Percentiles rank a stretch among this genome's conserved stretches.
Evolutionary conservation across 2,113 vertebrate genomes (phyloP).

Genomic region (Lanius ludovicianus): DNA sequence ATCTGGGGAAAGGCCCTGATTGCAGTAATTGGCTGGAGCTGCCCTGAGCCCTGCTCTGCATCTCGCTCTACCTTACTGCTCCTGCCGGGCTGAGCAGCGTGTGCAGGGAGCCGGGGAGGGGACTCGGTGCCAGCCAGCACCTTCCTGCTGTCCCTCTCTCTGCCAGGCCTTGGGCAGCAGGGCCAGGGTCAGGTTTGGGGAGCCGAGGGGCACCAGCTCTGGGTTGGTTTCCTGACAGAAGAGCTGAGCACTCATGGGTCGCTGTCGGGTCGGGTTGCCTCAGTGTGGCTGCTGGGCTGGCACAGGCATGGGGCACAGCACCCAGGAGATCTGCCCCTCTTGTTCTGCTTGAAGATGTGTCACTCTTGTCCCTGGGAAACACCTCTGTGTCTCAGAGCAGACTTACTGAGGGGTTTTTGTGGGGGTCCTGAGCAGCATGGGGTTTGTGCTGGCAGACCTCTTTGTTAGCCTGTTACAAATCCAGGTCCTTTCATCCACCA

Average conservation of each 20-base stretch:
- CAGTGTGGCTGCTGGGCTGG: not conserved
- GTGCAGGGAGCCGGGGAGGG: not conserved
- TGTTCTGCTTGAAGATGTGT: accelerated
- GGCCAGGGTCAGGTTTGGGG: not conserved
- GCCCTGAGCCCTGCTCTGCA: not conserved
- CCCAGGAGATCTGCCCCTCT: not conserved
- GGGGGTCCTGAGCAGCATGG: not conserved
- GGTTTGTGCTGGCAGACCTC: not conserved
- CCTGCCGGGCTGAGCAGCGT: not conserved
- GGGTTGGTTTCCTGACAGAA: accelerated
- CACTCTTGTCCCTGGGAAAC: not conserved
- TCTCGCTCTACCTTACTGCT: not conserved
- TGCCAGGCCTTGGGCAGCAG: not conserved
- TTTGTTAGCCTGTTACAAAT: not conserved
- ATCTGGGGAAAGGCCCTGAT: not conserved
- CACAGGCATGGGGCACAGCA: not conserved
- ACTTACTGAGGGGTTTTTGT: accelerated
- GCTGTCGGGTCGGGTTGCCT: not conserved
- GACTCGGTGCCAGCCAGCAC: accelerated
- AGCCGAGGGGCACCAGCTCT: not conserved
- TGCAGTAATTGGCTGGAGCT: not conserved
- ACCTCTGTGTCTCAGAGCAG: not conserved
- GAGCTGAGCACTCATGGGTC: not conserved
- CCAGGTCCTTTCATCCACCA: not conserved
- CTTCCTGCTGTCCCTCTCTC: not conserved